Conservation (phyloP, 2,888 invertebrate species). For the Idaea straminata region DNA sequence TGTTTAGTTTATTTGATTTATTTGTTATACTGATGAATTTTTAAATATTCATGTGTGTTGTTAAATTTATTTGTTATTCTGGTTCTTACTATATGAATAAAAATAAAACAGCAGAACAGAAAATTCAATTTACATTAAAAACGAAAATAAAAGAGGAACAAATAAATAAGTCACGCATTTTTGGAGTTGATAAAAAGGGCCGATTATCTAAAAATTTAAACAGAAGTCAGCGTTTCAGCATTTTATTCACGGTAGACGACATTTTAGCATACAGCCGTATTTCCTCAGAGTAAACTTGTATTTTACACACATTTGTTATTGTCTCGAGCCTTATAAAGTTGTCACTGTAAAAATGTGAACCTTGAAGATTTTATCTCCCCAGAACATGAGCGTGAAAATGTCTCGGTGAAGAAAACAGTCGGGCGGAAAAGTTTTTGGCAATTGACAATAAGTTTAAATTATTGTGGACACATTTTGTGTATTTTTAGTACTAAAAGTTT, state of each 20-base stretch:
- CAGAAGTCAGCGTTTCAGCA: not conserved
- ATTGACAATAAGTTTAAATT: not conserved
- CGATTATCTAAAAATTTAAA: not conserved
- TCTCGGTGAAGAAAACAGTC: not conserved
- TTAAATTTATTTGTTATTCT: too few relatives aligned
- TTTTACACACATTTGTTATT: not conserved
- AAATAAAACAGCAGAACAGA: too few relatives aligned
- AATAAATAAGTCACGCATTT: too few relatives aligned
- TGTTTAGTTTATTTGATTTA: too few relatives aligned
- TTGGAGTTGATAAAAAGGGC: too few relatives aligned
- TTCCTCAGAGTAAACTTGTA: not conserved
- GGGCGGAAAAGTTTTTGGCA: not conserved
- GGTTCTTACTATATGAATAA: too few relatives aligned
- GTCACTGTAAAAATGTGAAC: not conserved
- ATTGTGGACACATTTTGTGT: not conserved
- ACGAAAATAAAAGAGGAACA: too few relatives aligned
- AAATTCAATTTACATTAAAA: too few relatives aligned
- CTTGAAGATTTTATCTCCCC: not conserved
- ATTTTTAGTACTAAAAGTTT: not conserved
- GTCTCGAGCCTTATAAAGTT: constrained; percentile 1
- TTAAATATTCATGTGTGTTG: too few relatives aligned
- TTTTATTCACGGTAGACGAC: not conserved
- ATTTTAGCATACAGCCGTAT: not conserved
- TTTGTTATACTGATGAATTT: too few relatives aligned
- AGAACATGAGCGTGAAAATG: not conserved